phyloP scores from a whole-genome alignment of 2,113 vertebrate species.

The Eulemur macaco region DNA sequence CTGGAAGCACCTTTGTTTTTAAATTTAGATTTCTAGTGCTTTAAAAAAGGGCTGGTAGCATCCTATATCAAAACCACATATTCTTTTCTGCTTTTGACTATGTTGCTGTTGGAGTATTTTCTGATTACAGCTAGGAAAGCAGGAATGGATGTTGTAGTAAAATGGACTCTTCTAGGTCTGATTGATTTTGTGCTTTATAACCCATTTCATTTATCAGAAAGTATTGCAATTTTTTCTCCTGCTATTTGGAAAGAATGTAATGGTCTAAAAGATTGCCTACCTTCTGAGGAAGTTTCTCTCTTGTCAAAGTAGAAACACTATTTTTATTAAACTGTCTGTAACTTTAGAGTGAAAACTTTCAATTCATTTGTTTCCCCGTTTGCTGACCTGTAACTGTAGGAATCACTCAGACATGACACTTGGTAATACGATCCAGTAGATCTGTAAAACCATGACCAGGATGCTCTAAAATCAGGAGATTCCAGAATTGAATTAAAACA shows the following conservation, averaged over 20 bases:
- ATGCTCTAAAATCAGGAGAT: neutral
- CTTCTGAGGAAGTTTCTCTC: conserved; percentile 59
- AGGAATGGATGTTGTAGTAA: neutral
- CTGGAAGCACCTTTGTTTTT: neutral
- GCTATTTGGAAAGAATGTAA: conserved; percentile 55
- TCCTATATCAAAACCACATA: neutral
- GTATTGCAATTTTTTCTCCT: conserved; percentile 66
- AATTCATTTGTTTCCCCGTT: conserved; percentile 12
- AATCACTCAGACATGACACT: neutral
- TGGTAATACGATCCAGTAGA: neutral
- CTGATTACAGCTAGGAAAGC: conserved; percentile 49
- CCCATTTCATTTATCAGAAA: conserved; percentile 65
- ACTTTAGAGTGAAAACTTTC: conserved; percentile 48
- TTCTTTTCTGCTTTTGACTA: conserved; percentile 17
- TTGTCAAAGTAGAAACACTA: conserved; percentile 65
- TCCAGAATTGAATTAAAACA: neutral
- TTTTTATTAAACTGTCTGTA: conserved; percentile 67
- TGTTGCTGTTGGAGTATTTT: conserved; percentile 26
- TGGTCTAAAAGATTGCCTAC: conserved; percentile 56
- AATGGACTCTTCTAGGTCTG: conserved; percentile 35
- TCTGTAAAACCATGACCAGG: neutral
- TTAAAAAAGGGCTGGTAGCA: neutral
- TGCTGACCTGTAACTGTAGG: neutral
- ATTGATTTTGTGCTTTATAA: conserved; percentile 71
- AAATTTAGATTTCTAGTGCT: neutral